A percentile compares a stretch with the other conserved stretches of the same genome.
Evolutionary conservation across 2,888 invertebrate species (phyloP).

Genomic region (Eristalis tenax): DNA sequence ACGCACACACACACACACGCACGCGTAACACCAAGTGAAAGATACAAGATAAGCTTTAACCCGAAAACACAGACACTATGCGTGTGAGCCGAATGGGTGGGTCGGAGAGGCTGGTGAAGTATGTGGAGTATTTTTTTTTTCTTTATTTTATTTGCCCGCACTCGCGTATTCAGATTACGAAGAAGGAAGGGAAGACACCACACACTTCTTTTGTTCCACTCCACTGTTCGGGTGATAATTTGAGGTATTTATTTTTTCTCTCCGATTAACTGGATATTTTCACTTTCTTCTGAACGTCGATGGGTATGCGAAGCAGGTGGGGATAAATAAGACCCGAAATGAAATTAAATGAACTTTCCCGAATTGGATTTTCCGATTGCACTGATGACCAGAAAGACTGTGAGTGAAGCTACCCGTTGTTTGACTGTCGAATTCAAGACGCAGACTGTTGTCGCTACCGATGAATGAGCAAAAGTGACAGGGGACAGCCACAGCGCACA

Average conservation of each 20-base stretch:
- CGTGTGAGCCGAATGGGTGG: background rate
- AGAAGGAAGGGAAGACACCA: constrained; percentile 18
- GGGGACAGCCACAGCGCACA: background rate
- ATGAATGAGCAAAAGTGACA: constrained; percentile 60
- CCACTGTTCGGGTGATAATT: background rate
- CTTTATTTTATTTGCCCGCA: constrained; percentile 31
- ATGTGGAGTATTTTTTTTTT: background rate
- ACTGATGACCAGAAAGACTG: constrained; percentile 31
- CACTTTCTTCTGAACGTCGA: background rate
- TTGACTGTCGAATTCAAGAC: background rate
- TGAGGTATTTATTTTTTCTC: background rate
- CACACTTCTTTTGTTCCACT: constrained; percentile 22
- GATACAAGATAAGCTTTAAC: background rate
- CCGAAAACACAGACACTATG: background rate
- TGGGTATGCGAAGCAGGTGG: background rate
- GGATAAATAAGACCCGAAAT: background rate
- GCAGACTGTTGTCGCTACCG: constrained; percentile 19
- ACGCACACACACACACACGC: constrained; percentile 25
- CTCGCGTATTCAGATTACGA: constrained; percentile 35
- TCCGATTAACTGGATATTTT: background rate
- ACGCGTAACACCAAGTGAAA: constrained; percentile 10
- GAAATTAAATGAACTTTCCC: constrained; percentile 10
- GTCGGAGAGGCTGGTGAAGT: constrained; percentile 9
- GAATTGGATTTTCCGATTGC: constrained; percentile 20
- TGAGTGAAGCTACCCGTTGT: constrained; percentile 29